phyloP scores from a whole-genome alignment of 2,113 vertebrate species.

The Colaptes auratus region DNA sequence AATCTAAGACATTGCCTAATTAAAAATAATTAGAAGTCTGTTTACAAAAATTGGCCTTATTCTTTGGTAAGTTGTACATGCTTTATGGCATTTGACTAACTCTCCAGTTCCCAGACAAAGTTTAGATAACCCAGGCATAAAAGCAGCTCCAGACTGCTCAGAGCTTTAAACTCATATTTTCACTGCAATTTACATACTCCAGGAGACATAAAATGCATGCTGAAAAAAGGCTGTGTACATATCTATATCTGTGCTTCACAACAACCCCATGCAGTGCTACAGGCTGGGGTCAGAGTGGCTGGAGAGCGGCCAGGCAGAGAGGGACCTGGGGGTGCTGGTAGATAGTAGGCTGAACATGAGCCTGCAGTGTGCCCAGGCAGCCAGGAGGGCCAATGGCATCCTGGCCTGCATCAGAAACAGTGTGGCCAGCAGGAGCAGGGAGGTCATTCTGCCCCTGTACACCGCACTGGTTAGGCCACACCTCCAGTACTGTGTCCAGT shows the following conservation, averaged over 20 bases:
- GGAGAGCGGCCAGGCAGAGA: no score
- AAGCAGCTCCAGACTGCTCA: background rate
- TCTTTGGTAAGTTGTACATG: background rate
- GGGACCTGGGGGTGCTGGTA: no score
- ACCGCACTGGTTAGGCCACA: no score
- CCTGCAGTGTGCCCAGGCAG: no score
- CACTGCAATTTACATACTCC: background rate
- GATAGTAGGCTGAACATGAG: no score
- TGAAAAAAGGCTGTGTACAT: background rate
- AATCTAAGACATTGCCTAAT: background rate
- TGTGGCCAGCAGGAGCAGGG: no score
- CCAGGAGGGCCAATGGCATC: no score
- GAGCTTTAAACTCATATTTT: background rate
- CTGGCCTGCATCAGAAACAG: no score
- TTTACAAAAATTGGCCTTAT: slow-evolving; percentile 30
- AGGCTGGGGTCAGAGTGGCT: no score
- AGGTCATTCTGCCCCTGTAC: no score
- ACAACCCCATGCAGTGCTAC: no score
- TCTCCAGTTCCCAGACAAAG: background rate
- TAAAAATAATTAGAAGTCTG: slow-evolving; percentile 31
- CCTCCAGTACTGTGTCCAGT: no score
- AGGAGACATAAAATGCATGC: background rate
- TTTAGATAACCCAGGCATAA: background rate
- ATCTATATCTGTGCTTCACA: background rate
- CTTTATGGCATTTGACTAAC: slow-evolving; percentile 5